Percentiles rank a stretch among this genome's conserved stretches.
phyloP scores from a whole-genome alignment of 2,888 invertebrate genomes.

The Tubiluchus corallicola region DNA sequence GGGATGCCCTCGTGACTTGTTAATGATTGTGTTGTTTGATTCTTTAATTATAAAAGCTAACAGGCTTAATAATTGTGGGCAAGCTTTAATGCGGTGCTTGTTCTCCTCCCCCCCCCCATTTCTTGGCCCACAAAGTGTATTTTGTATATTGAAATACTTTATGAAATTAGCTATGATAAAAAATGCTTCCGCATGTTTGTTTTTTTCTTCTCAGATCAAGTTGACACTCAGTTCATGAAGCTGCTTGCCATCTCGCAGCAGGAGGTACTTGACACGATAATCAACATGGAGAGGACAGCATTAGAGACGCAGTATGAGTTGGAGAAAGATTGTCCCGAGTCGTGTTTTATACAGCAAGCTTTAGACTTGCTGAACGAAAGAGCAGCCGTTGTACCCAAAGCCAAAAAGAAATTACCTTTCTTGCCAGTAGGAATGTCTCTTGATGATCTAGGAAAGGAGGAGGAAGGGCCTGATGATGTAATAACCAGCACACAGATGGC shows the following conservation, averaged over 20 bases:
- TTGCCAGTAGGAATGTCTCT: too few relatives aligned
- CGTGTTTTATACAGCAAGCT: slow-evolving; percentile 67
- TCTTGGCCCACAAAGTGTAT: too few relatives aligned
- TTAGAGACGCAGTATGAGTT: slow-evolving; percentile 38
- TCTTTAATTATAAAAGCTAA: too few relatives aligned
- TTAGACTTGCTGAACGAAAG: slow-evolving; percentile 29
- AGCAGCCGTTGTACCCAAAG: not conserved
- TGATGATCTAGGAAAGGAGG: slow-evolving; percentile 17
- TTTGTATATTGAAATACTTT: slow-evolving; percentile 19
- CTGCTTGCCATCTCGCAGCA: slow-evolving; percentile 48
- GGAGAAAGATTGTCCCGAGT: slow-evolving; percentile 49
- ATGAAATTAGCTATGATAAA: slow-evolving; percentile 18
- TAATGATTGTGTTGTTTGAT: too few relatives aligned
- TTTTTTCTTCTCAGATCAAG: slow-evolving; percentile 16
- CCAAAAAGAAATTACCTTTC: too few relatives aligned
- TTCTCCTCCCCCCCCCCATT: too few relatives aligned
- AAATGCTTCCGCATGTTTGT: not conserved
- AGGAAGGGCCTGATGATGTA: not conserved
- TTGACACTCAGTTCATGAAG: slow-evolving; percentile 34
- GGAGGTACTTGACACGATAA: slow-evolving; percentile 43
- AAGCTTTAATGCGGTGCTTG: too few relatives aligned
- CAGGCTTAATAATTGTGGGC: too few relatives aligned
- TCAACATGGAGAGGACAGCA: slow-evolving; percentile 51
- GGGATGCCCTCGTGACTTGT: too few relatives aligned
- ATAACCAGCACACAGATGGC: too few relatives aligned